Percentiles rank a stretch among this genome's conserved stretches.
Conservation (phyloP, 2,888 invertebrate species). For the Pycnomerus fuliginosus region DNA sequence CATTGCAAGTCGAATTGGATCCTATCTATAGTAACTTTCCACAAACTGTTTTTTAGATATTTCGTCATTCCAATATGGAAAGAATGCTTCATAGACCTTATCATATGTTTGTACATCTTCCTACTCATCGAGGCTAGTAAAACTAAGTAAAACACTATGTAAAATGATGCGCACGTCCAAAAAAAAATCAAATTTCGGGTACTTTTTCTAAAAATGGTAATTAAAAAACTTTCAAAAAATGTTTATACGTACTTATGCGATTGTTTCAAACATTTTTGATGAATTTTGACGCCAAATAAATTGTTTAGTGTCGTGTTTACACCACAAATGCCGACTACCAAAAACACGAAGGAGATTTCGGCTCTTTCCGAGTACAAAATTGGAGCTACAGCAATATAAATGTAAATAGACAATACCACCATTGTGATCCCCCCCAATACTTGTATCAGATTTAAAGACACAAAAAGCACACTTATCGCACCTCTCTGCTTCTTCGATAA, state of each 20-base stretch:
- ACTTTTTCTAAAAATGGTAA: constrained; percentile 45
- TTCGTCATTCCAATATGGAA: constrained; percentile 59
- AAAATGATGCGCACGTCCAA: constrained; percentile 47
- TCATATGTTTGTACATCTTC: constrained; percentile 48
- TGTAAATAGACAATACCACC: constrained; percentile 44
- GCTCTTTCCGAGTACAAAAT: constrained; percentile 48
- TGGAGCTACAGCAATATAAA: constrained; percentile 44
- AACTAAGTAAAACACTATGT: constrained; percentile 44
- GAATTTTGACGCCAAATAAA: constrained; percentile 47
- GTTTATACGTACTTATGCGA: constrained; percentile 46
- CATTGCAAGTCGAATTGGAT: constrained; percentile 60
- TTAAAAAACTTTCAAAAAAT: constrained; percentile 3
- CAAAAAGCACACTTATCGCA: constrained; percentile 36
- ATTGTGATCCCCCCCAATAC: constrained; percentile 44
- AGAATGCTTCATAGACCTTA: constrained; percentile 54
- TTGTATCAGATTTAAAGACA: constrained; percentile 42
- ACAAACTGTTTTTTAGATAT: constrained; percentile 58
- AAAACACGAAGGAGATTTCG: constrained; percentile 49
- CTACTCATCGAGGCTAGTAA: constrained; percentile 43
- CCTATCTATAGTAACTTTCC: constrained; percentile 60
- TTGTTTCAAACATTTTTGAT: constrained; percentile 46
- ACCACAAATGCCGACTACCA: constrained; percentile 47
- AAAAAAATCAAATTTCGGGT: constrained; percentile 45
- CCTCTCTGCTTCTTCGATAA: constrained; percentile 35
- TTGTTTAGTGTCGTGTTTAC: constrained; percentile 47